Evolutionary conservation across 1,140 invertebrate genomes (phyloP).

Genomic region (Plodia interpunctella): DNA sequence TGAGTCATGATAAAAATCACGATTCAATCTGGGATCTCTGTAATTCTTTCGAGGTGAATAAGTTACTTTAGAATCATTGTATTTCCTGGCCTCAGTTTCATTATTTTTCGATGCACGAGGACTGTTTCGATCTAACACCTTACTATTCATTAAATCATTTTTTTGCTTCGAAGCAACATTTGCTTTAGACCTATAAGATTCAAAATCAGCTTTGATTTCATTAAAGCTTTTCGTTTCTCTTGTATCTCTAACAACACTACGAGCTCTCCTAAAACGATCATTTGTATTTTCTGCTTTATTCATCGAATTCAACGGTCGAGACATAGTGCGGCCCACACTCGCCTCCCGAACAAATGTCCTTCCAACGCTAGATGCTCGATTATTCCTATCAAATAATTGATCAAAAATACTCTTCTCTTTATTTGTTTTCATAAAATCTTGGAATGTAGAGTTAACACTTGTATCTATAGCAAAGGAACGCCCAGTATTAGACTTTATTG

Average conservation of each 20-base stretch:
- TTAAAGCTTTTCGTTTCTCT: slow-evolving; percentile 34
- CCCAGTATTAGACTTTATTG: slow-evolving; percentile 35
- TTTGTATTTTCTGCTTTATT: slow-evolving; percentile 10
- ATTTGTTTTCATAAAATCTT: slow-evolving; percentile 27
- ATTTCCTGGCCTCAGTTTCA: not conserved
- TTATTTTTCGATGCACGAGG: not conserved
- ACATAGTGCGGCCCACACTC: slow-evolving; percentile 16
- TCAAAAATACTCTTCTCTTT: slow-evolving; percentile 19
- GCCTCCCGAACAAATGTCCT: slow-evolving; percentile 15
- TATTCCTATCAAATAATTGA: slow-evolving; percentile 37
- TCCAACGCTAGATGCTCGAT: slow-evolving; percentile 11
- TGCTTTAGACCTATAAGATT: slow-evolving; percentile 35
- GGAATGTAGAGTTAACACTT: slow-evolving; percentile 51
- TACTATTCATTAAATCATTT: slow-evolving; percentile 9
- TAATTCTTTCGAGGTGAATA: slow-evolving; percentile 23
- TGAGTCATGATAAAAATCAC: slow-evolving; percentile 20
- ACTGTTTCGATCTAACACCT: not conserved
- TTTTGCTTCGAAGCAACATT: slow-evolving; percentile 10
- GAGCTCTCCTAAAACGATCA: slow-evolving; percentile 41
- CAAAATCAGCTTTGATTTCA: slow-evolving; percentile 58
- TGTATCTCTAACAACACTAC: slow-evolving; percentile 57
- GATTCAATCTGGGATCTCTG: slow-evolving; percentile 44
- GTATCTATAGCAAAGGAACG: slow-evolving; percentile 56
- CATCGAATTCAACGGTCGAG: slow-evolving; percentile 9
- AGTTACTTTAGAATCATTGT: not conserved